Evolutionary conservation across 2,797 vertebrate genomes (phyloP).

Genomic region (Takifugu ocellatus): DNA sequence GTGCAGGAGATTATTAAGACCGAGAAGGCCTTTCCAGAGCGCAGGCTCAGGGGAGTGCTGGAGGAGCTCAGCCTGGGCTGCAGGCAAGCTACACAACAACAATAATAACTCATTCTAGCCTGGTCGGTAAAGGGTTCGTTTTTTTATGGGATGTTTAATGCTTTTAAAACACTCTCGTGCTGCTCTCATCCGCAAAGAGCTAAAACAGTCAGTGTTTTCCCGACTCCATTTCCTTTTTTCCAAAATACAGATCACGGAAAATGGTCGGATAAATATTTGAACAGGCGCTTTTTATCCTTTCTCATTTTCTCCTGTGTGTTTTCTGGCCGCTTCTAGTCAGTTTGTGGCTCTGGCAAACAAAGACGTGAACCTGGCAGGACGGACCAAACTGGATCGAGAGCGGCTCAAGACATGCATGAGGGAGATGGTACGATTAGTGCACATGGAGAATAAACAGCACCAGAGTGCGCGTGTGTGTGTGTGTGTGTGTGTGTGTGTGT

Average conservation of each 20-base stretch:
- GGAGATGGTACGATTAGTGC: constrained; percentile 82
- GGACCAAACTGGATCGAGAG: constrained; percentile 90
- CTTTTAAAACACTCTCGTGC: too few relatives aligned
- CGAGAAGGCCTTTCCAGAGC: constrained; percentile 91
- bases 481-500: neutral
- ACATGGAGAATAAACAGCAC: too few relatives aligned
- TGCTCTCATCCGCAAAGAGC: neutral
- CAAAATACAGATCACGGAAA: neutral
- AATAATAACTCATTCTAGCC: constrained; percentile 15
- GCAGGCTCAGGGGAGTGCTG: constrained; percentile 90
- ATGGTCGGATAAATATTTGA: neutral
- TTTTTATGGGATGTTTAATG: too few relatives aligned
- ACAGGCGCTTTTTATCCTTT: neutral
- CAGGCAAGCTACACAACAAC: constrained; percentile 71
- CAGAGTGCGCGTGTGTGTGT: neutral
- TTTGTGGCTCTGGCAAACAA: constrained; percentile 90
- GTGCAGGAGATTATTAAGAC: constrained; percentile 98
- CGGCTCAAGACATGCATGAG: constrained; percentile 91
- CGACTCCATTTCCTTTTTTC: constrained; percentile 6
- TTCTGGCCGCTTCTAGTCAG: constrained; percentile 69
- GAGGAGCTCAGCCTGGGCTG: constrained; percentile 89
- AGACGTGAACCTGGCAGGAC: constrained; percentile 82
- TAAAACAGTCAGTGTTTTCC: neutral
- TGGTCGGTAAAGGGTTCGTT: neutral
- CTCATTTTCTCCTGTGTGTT: neutral